These are phyloP conservation scores for Azemiops feae DNA, from an alignment of 2,113 vertebrate genomes.

Conservation along the genomic window DNA sequence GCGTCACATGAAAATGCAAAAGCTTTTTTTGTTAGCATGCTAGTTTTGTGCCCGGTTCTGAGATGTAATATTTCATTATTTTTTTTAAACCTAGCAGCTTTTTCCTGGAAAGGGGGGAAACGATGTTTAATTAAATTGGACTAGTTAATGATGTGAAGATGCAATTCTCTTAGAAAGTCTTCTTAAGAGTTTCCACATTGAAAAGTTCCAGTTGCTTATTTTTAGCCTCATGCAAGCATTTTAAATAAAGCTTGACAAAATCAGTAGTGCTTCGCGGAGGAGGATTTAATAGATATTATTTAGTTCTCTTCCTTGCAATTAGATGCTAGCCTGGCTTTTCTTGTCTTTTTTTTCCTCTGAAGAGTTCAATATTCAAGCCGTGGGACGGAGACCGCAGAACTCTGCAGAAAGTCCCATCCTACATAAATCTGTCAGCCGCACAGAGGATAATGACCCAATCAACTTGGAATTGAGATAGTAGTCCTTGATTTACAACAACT, in stretches of 20 bases:
- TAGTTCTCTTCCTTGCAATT: background rate
- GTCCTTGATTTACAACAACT: background rate
- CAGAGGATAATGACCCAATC: background rate
- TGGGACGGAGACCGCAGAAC: too few relatives aligned
- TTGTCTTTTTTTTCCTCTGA: background rate
- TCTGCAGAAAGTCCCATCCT: background rate
- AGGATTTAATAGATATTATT: background rate
- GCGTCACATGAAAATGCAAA: slow-evolving; percentile 22
- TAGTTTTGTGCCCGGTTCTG: slow-evolving; percentile 13
- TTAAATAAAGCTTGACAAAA: background rate
- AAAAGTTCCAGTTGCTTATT: slow-evolving; percentile 17
- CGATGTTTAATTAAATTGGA: background rate
- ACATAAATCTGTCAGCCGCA: background rate
- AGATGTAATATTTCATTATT: slow-evolving; percentile 4
- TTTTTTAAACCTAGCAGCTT: background rate
- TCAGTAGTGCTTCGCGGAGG: background rate
- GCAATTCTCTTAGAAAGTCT: background rate
- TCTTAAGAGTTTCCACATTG: background rate
- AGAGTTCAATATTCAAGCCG: background rate
- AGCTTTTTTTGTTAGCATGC: slow-evolving; percentile 37
- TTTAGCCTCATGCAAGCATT: background rate
- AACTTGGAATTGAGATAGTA: background rate
- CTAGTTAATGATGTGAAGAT: background rate
- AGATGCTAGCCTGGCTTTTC: background rate
- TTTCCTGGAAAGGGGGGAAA: slow-evolving; percentile 20